Evolutionary conservation across 2,888 invertebrate species (phyloP), one percentile per base, ranked within the genome.

Genomic region (Aquatica leii): DNA sequence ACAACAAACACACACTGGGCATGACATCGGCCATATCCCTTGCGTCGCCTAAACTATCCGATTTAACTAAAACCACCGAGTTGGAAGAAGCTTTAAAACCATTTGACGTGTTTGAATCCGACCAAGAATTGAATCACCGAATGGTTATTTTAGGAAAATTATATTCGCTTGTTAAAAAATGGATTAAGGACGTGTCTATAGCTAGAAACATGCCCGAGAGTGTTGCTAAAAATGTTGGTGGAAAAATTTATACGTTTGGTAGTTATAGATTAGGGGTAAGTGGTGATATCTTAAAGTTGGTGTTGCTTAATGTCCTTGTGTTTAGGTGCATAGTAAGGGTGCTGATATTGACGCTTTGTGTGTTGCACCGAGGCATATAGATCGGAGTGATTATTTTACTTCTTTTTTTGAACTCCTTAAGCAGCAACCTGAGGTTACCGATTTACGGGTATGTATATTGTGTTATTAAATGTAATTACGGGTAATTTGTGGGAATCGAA

Each of bases 221-320:
- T 71, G 90, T 95, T 0, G 94, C 95, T 1, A 95, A 95, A 58
- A 90, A 90, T 70, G 93, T 98, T 61, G 98, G 98, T 17, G 99
- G 99, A 2, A 98, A 98, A 84, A 96, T 99, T 65, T 99, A 96
- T 79, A 99, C 98, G n/a, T 99, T 99, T 82, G 99, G 99, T 48
- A 98, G 98, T 59, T 99, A 98, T 80, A 86, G 95, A 70, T 86
- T 94, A 72, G 94, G 99, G 73, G 98, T 87, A 72, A 83, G 85
- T 82, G 18, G n/a, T 43, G 14, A 14, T 51, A 11, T 37, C n/a
- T n/a, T n/a, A n/a, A n/a, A n/a, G n/a, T n/a, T n/a, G n/a, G n/a
- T n/a, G n/a, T n/a, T n/a, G n/a, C n/a, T n/a, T n/a, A n/a, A n/a
- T n/a, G n/a, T n/a, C n/a, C n/a, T n/a, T 8, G 35, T 40, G 43